phyloP scores from a whole-genome alignment of 2,113 vertebrate species.

The Aldabrachelys gigantea region DNA sequence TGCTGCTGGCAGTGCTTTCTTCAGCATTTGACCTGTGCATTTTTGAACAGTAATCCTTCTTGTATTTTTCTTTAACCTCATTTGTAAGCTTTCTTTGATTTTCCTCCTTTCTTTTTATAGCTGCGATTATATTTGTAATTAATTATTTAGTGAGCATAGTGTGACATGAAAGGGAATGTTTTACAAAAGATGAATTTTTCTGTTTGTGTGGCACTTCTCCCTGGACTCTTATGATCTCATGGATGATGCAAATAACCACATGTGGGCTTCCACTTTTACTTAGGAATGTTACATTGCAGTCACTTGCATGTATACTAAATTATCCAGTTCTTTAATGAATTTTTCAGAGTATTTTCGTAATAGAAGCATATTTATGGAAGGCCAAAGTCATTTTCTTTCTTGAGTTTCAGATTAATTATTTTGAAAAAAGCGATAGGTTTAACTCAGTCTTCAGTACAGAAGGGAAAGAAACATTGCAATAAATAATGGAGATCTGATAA shows the following conservation, averaged over 20 bases:
- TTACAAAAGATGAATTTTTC: conserved; percentile 57
- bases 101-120: background rate
- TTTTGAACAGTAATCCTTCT: conserved; percentile 16
- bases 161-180: conserved; percentile 68
- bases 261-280: background rate
- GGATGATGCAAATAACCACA: conserved; percentile 54
- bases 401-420: conserved; percentile 47
- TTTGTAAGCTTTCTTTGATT: conserved; percentile 49
- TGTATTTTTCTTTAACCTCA: conserved; percentile 27
- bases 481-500: conserved; percentile 12
- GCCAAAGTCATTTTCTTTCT: conserved; percentile 3
- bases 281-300: conserved; percentile 19
- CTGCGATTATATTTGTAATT: conserved; percentile 43
- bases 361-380: conserved; percentile 43
- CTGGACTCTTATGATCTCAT: conserved; percentile 46
- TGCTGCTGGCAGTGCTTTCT: conserved; percentile 50
- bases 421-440: conserved; percentile 31
- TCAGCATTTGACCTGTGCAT: background rate
- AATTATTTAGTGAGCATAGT: conserved; percentile 63
- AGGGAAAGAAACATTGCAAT: conserved; percentile 3
- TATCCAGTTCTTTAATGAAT: conserved; percentile 45
- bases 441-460: conserved; percentile 21
- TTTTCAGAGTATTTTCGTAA: conserved; percentile 21
- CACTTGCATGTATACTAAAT: background rate
- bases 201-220: conserved; percentile 39